Percentiles rank a stretch among this genome's conserved stretches.
Conservation (phyloP, 2,888 invertebrate genomes). For the Gisinianus flammeolus region DNA sequence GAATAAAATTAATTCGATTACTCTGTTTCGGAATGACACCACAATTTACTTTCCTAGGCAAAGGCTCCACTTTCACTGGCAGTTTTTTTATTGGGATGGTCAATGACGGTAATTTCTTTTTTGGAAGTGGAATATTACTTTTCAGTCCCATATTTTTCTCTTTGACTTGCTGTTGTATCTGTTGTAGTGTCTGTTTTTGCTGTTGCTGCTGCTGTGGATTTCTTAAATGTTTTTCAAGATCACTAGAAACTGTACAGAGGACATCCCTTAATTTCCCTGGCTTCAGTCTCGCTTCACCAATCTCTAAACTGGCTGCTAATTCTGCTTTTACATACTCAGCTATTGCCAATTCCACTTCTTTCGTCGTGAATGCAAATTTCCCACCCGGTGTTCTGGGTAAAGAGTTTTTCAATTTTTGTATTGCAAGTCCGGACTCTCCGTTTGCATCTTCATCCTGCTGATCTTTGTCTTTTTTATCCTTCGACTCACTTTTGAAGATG, state of each 20-base stretch:
- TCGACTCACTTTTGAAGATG: neutral
- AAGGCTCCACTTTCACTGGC: neutral
- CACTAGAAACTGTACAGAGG: neutral
- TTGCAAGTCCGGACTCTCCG: neutral
- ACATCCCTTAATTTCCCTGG: slow-evolving; percentile 7
- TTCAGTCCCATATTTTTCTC: neutral
- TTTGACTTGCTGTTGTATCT: neutral
- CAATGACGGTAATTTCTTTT: neutral
- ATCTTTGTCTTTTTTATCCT: neutral
- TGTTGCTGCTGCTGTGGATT: neutral
- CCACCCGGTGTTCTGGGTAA: slow-evolving; percentile 26
- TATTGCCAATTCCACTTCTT: slow-evolving; percentile 15
- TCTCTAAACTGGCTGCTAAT: neutral
- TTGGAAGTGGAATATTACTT: neutral
- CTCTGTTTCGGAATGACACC: slow-evolving; percentile 20
- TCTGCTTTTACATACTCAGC: slow-evolving; percentile 10
- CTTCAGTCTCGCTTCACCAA: neutral
- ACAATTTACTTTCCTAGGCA: neutral
- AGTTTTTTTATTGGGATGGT: neutral
- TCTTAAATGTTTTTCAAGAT: neutral
- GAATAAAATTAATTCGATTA: slow-evolving; percentile 21
- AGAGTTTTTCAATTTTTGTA: slow-evolving; percentile 14
- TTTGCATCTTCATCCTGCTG: neutral
- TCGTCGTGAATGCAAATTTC: slow-evolving; percentile 1
- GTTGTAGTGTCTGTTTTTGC: neutral